Evolutionary conservation across 2,888 invertebrate species (phyloP).

Genomic region (Macrophya annulata): DNA sequence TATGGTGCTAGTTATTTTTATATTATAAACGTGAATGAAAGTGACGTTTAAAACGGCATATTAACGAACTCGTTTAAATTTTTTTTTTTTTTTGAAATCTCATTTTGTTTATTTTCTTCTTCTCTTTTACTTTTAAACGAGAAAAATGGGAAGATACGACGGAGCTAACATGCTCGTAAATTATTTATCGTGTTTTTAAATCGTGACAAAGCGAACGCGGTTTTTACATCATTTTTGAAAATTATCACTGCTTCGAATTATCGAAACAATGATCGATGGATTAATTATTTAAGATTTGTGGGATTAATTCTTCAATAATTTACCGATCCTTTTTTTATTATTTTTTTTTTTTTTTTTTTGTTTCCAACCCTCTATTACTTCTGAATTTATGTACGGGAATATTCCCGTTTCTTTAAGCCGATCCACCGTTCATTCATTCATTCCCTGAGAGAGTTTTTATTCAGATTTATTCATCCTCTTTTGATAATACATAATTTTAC

Average conservation of each 20-base stretch:
- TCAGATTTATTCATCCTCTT: slow-evolving; percentile 44
- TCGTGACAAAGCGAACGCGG: background rate
- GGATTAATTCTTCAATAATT: background rate
- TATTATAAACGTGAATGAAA: background rate
- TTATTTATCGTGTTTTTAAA: background rate
- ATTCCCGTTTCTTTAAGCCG: background rate
- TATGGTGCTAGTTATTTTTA: slow-evolving; percentile 7
- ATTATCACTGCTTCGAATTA: background rate
- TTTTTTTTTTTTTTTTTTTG: background rate
- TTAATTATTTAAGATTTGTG: background rate
- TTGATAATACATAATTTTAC: slow-evolving; percentile 25
- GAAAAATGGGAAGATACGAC: background rate
- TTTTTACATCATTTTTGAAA: background rate
- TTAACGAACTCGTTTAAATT: background rate
- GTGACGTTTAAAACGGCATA: slow-evolving; percentile 17
- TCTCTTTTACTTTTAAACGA: background rate
- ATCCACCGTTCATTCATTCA: background rate
- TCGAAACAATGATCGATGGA: background rate
- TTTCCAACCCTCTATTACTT: too few species aligned
- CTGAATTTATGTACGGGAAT: too few species aligned
- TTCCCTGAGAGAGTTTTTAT: background rate
- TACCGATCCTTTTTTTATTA: background rate
- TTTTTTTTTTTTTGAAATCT: too few species aligned
- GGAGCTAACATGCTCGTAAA: background rate
- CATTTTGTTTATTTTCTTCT: too few species aligned